These are phyloP conservation scores for Molothrus aeneus DNA, from an alignment of 2,797 vertebrate species.

Conservation along the genomic window DNA sequence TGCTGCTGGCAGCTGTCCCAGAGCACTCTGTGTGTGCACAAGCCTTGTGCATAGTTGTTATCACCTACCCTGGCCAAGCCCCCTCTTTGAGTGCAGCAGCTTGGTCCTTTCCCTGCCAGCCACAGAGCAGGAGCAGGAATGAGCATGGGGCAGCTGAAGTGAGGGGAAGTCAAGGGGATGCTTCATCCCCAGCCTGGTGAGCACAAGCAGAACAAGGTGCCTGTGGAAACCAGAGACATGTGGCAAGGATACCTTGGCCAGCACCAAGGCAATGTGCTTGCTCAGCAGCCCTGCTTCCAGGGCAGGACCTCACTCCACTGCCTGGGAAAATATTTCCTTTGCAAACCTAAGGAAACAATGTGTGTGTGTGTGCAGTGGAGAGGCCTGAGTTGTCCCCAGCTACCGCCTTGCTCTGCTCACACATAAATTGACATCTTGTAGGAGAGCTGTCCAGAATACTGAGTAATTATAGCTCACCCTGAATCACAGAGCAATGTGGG, in stretches of 20 bases:
- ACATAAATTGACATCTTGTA: slow-evolving; percentile 17
- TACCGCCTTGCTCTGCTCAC: fast-evolving
- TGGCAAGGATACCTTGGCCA: neutral
- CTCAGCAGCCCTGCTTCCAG: neutral
- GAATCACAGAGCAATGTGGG: neutral
- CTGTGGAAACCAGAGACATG: neutral
- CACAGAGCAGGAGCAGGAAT: neutral
- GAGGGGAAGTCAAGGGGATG: neutral
- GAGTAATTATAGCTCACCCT: neutral
- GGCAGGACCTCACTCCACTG: fast-evolving
- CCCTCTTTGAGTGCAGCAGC: neutral
- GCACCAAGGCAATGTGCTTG: fast-evolving
- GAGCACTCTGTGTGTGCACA: neutral
- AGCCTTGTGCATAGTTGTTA: neutral
- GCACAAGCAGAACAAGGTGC: fast-evolving
- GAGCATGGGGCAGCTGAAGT: fast-evolving
- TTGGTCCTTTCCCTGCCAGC: neutral
- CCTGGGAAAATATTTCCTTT: neutral
- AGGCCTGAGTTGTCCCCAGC: neutral
- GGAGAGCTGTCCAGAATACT: slow-evolving; percentile 2
- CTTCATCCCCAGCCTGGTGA: neutral
- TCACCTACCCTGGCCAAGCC: neutral
- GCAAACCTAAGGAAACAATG: neutral
- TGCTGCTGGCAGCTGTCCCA: neutral
- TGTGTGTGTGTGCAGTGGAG: neutral